Evolutionary conservation across 2,113 vertebrate genomes (phyloP).

Genomic region (Lethenteron reissneri): DNA sequence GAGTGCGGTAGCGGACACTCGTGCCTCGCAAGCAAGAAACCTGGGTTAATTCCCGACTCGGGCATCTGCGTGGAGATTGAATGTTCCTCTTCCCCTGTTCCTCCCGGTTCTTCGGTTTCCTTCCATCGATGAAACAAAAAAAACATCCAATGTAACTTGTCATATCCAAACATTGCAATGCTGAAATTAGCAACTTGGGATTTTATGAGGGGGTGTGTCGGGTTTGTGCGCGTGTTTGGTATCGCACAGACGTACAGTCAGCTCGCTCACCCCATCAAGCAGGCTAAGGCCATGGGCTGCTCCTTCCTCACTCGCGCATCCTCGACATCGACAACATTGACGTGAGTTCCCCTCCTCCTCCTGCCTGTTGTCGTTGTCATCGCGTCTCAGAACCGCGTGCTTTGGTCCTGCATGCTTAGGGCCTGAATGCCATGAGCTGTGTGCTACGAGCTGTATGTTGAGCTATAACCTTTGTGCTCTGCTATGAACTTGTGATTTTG

Average conservation of each 20-base stretch:
- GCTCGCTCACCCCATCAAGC: slow-evolving; percentile 69
- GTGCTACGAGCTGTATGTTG: neutral
- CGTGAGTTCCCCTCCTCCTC: slow-evolving; percentile 27
- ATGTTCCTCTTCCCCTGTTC: too few species aligned
- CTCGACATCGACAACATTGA: slow-evolving; percentile 79
- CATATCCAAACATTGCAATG: neutral
- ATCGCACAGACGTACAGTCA: slow-evolving; percentile 62
- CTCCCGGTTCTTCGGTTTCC: too few species aligned
- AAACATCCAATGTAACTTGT: neutral
- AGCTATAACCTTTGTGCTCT: neutral
- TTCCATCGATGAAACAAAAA: neutral
- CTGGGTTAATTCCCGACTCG: too few species aligned
- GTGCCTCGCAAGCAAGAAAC: too few species aligned
- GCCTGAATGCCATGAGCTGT: too few species aligned
- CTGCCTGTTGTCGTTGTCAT: too few species aligned
- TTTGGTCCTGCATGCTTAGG: too few species aligned
- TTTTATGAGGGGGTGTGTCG: neutral
- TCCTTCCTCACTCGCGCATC: slow-evolving; percentile 69
- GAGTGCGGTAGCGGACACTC: too few species aligned
- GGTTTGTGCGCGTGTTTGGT: neutral
- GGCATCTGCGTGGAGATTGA: too few species aligned
- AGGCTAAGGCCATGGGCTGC: slow-evolving; percentile 57
- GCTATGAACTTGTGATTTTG: neutral
- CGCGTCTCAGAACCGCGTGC: too few species aligned
- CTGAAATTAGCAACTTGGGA: neutral